phyloP scores from a whole-genome alignment of 2,797 vertebrate species.

The Periophthalmus magnuspinnatus region DNA sequence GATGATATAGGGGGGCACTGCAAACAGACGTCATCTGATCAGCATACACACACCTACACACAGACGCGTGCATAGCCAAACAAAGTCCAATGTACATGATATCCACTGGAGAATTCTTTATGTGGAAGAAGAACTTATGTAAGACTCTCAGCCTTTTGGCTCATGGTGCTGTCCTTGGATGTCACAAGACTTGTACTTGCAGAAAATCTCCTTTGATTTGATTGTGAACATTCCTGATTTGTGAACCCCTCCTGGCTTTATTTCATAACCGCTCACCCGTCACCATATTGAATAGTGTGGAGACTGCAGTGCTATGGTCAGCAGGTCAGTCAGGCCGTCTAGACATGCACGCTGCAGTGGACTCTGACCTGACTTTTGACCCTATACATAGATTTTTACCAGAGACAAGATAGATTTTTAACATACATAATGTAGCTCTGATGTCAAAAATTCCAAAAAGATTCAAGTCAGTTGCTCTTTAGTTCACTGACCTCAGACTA shows the following conservation, averaged over 20 bases:
- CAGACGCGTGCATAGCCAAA: constrained; percentile 48
- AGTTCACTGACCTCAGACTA: too few relatives aligned
- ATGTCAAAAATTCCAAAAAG: too few relatives aligned
- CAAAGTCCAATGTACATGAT: constrained; percentile 77
- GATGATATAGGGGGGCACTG: constrained; percentile 77
- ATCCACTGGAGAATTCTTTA: constrained; percentile 46
- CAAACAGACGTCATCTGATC: constrained; percentile 77
- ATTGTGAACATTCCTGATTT: constrained; percentile 3
- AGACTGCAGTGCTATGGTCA: constrained; percentile 32
- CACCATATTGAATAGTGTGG: constrained; percentile 19
- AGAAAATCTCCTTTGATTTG: not conserved
- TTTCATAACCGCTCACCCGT: constrained; percentile 25
- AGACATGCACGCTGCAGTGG: constrained; percentile 35
- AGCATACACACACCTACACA: constrained; percentile 56
- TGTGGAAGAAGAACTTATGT: constrained; percentile 60
- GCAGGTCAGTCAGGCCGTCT: constrained; percentile 48
- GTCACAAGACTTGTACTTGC: not conserved
- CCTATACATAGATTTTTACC: constrained; percentile 7
- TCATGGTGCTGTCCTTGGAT: constrained; percentile 25
- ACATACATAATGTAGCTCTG: too few relatives aligned
- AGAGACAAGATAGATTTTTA: not conserved
- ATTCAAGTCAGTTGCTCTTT: too few relatives aligned
- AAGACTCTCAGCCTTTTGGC: constrained; percentile 49
- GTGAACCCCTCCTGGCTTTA: constrained; percentile 18
- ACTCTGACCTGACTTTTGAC: constrained; percentile 47